Evolutionary conservation across 2,888 invertebrate genomes (phyloP).

Genomic region (Drosophila robusta): DNA sequence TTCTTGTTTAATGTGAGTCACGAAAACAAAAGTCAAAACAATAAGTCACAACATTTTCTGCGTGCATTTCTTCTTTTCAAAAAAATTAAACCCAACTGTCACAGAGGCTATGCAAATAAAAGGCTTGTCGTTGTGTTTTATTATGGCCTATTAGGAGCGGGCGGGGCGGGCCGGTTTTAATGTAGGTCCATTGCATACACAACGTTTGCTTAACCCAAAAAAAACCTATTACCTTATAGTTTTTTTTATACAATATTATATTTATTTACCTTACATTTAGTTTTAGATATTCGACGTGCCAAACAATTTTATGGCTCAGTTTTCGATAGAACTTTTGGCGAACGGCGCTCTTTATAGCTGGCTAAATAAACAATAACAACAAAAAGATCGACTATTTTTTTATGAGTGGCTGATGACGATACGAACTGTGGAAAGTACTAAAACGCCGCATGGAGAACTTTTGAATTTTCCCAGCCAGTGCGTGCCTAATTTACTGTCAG

Average conservation of each 20-base stretch:
- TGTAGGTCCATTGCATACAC: conserved; percentile 17
- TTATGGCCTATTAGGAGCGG: conserved; percentile 7
- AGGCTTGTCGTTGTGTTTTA: conserved; percentile 61
- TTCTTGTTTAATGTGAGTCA: conserved; percentile 52
- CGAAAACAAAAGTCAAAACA: conserved; percentile 28
- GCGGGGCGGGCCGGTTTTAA: conserved; percentile 7
- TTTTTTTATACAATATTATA: conserved; percentile 42
- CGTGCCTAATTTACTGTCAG: conserved; percentile 65
- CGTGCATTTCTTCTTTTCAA: conserved; percentile 60
- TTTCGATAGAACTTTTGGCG: conserved; percentile 72
- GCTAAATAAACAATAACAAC: conserved; percentile 66
- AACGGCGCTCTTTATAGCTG: conserved; percentile 59
- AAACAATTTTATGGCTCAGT: conserved; percentile 67
- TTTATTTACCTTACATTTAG: conserved; percentile 66
- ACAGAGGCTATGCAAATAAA: conserved; percentile 66
- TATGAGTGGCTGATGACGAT: conserved; percentile 42
- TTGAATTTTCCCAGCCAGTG: conserved; percentile 24
- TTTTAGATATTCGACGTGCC: conserved; percentile 50
- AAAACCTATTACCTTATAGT: conserved; percentile 39
- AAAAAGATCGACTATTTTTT: conserved; percentile 68
- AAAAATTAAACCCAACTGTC: conserved; percentile 68
- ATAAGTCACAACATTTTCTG: conserved; percentile 53
- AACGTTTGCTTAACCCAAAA: conserved; percentile 65
- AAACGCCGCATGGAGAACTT: conserved; percentile 11
- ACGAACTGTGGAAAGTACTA: conserved; percentile 53